These are phyloP conservation scores for Bombus impatiens DNA, from an alignment of 1,140 invertebrate species.

Conservation along the genomic window DNA sequence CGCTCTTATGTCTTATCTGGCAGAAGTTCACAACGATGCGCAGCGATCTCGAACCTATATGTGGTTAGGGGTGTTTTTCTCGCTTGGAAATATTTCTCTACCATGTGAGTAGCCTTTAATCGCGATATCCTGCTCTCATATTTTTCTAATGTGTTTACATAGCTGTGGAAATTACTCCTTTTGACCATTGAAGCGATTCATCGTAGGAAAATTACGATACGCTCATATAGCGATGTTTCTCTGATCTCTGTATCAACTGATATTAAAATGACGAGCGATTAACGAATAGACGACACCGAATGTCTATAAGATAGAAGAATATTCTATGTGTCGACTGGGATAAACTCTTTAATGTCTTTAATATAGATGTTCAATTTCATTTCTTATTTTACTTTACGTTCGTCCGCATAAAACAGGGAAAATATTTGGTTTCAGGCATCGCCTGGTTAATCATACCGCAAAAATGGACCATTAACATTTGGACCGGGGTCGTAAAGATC, in stretches of 20 bases:
- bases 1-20: constrained; percentile 87
- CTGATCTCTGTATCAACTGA: neutral
- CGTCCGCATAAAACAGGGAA: too few relatives aligned
- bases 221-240: neutral
- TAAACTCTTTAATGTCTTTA: too few relatives aligned
- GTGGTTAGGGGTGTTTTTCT: constrained; percentile 84
- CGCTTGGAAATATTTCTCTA: constrained; percentile 75
- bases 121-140: neutral
- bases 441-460: constrained; percentile 87
- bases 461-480: constrained; percentile 76
- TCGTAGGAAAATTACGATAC: neutral
- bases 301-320: neutral
- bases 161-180: neutral
- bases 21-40: constrained; percentile 86
- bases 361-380: neutral
- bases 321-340: too few relatives aligned
- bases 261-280: neutral
- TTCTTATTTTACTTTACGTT: neutral
- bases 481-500: constrained; percentile 77
- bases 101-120: constrained; percentile 72
- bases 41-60: constrained; percentile 86
- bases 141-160: neutral
- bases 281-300: neutral
- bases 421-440: constrained; percentile 79
- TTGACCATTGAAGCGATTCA: neutral